Conservation (phyloP, 2,797 vertebrate species). For the Monodelphis domestica region DNA sequence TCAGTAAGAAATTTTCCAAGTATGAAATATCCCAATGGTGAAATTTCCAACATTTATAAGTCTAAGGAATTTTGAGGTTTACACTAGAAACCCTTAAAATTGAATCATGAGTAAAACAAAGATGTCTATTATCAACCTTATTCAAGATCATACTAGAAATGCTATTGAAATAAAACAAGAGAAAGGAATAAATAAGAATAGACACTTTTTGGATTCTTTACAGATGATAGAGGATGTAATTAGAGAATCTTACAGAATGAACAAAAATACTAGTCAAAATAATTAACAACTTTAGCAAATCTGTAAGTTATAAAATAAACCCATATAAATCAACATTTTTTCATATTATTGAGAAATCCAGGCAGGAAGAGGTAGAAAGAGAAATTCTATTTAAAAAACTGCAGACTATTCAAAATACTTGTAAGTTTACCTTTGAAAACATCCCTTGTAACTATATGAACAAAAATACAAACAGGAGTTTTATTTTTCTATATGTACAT, state of each 20-base stretch:
- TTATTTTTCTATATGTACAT: background rate
- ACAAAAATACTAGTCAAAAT: background rate
- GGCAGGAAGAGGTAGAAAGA: background rate
- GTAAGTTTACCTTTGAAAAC: background rate
- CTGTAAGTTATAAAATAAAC: background rate
- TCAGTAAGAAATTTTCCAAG: too few species aligned
- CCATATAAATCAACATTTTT: background rate
- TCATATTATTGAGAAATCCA: background rate
- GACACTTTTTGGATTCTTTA: background rate
- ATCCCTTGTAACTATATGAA: too few species aligned
- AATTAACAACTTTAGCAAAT: background rate
- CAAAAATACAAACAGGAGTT: background rate
- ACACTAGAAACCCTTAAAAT: background rate
- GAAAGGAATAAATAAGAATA: background rate
- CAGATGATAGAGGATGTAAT: background rate
- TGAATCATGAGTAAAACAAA: background rate
- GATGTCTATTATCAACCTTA: background rate
- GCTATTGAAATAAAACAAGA: background rate
- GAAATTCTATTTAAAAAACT: background rate
- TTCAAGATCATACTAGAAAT: background rate
- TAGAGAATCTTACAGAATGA: background rate
- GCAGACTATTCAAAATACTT: background rate
- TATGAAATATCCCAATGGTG: too few species aligned
- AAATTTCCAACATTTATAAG: too few species aligned
- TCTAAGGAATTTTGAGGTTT: too few species aligned